Evolutionary conservation across 2,113 vertebrate species (phyloP), one percentile per base, ranked within the genome.

Genomic region (Plecotus auritus): DNA sequence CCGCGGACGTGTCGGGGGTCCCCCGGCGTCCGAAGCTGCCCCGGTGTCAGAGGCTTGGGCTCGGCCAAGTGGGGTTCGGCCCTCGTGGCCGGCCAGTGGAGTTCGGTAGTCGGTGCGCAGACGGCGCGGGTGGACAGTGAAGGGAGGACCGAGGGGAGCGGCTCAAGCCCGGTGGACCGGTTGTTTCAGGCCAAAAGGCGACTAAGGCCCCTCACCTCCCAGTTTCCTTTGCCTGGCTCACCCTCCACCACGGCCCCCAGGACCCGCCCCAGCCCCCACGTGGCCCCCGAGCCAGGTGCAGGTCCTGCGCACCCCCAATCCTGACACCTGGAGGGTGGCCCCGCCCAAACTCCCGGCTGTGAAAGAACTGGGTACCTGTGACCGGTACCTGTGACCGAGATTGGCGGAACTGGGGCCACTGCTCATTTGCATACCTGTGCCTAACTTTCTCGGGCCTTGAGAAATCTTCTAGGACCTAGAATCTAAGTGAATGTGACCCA

Each of bases 241-340:
- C 47, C 4, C 32, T 1, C 61, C 30, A n/a, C 74, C 73, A 9
- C 28, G 12, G 26, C 23, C n/a, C 40, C 7, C 3, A 4, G 42
- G 22, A 12, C 59, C 11, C 5, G 59, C 7, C 16, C 35, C 72
- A 4, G 47, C 35, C 49, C 61, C 70, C 45, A 13, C 40, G n/a
- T 22, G 32, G 26, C 85, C 2, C 69, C 17, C 7, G 9, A 28
- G n/a, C 22, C 26, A 22, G 67, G 49, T 32, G 18, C 23, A 12
- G 35, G 66, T 11, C 82, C 56, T n/a, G 85, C 66, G 77, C 83
- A 20, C 64, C 76, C 35, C 26, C 37, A 47, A 22, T 84, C 76
- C 90, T 85, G 95, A 95, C 93, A 86, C 87, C 91, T 76, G 85
- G 91, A 5, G 93, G 88, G n/a, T 4, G 74, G 59, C 94, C 45